Evolutionary conservation across 2,888 invertebrate genomes (phyloP).

Genomic region (Rotaria magnacalcarata): DNA sequence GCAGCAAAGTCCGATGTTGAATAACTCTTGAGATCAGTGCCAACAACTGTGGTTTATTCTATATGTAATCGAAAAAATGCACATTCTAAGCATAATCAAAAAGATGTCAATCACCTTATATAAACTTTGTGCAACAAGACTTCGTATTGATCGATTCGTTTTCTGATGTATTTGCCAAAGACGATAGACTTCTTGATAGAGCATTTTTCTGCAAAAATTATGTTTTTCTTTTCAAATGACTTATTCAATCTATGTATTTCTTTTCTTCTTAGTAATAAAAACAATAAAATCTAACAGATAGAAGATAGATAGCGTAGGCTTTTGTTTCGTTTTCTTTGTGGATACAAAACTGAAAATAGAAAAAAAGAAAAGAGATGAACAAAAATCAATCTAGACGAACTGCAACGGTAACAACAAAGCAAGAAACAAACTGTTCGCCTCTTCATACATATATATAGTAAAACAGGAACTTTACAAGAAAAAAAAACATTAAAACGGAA

Average conservation of each 20-base stretch:
- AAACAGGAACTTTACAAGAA: not conserved
- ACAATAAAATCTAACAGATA: not conserved
- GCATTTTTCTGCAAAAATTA: conserved; percentile 36
- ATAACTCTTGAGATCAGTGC: conserved; percentile 39
- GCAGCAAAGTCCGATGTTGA: conserved; percentile 35
- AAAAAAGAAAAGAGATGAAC: not conserved
- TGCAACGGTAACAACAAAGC: not conserved
- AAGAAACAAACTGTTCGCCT: conserved; percentile 22
- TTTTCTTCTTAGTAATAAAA: not conserved
- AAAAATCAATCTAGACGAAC: conserved; percentile 7
- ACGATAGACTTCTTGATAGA: conserved; percentile 43
- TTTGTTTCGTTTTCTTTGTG: not conserved
- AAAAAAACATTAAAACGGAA: not conserved
- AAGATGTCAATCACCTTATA: conserved; percentile 26
- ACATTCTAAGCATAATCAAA: too few relatives aligned
- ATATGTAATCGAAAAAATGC: not conserved
- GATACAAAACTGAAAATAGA: conserved; percentile 13
- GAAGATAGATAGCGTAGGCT: not conserved
- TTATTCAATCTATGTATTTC: not conserved
- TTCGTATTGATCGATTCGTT: conserved; percentile 42
- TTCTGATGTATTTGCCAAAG: conserved; percentile 40
- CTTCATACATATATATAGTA: not conserved
- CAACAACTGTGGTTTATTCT: conserved; percentile 42
- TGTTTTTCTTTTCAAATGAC: not conserved
- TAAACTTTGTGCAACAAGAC: conserved; percentile 43